A percentile compares a stretch with the other conserved stretches of the same genome.
These are phyloP conservation scores for Ranitomeya variabilis DNA, from an alignment of 2,113 vertebrate species.

Conservation along the genomic window DNA sequence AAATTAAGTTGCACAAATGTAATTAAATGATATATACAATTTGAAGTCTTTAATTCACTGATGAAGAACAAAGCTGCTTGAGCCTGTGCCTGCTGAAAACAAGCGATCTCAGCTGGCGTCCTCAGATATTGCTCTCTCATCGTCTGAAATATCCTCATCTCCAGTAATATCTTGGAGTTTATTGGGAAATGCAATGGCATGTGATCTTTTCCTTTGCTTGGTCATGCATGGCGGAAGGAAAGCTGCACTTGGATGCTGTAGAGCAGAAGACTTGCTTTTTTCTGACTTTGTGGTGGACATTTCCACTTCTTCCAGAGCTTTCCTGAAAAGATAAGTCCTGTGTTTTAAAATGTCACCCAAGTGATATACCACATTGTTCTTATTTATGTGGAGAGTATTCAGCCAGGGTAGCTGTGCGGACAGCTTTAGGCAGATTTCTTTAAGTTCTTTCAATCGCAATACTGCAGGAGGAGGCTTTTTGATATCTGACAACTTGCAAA, in stretches of 20 bases:
- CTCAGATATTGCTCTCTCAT: slow-evolving; percentile 88
- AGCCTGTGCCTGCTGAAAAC: slow-evolving; percentile 65
- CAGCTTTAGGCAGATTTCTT: slow-evolving; percentile 78
- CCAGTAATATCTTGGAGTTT: slow-evolving; percentile 63
- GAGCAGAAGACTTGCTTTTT: accelerated
- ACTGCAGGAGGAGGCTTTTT: slow-evolving; percentile 64
- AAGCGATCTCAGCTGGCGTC: slow-evolving; percentile 74
- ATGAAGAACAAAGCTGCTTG: not conserved
- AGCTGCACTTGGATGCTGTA: not conserved
- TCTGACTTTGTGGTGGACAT: not conserved
- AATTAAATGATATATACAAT: not conserved
- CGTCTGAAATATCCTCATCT: slow-evolving; percentile 87
- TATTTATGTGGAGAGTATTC: slow-evolving; percentile 83
- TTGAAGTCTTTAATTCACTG: not conserved
- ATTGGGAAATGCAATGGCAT: accelerated
- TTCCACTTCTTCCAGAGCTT: not conserved
- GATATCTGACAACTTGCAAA: slow-evolving; percentile 60
- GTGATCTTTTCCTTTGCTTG: slow-evolving; percentile 70
- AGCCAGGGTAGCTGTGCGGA: slow-evolving; percentile 86
- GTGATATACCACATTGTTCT: slow-evolving; percentile 71
- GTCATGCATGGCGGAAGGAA: slow-evolving; percentile 86
- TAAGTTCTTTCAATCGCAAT: slow-evolving; percentile 79
- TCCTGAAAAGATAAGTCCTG: slow-evolving; percentile 77
- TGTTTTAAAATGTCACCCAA: slow-evolving; percentile 82
- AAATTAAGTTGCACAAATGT: too few relatives aligned